phyloP scores from a whole-genome alignment of 2,797 vertebrate species.

The Poeciliopsis presidionis region DNA sequence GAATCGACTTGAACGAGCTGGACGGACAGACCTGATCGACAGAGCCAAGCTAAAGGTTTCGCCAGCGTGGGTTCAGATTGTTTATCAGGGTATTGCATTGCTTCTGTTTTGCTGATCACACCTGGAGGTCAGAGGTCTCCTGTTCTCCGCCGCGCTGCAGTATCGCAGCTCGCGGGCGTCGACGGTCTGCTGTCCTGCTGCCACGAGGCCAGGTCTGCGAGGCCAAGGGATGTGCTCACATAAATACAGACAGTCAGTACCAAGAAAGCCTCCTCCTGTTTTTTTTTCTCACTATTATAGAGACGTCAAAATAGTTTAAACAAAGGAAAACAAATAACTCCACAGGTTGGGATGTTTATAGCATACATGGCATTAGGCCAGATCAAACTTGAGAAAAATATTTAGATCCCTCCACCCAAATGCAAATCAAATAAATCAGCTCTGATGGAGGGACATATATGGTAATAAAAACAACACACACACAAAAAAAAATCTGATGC shows the following conservation, averaged over 20 bases:
- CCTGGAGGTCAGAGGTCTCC: conserved; percentile 24
- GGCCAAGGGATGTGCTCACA: conserved; percentile 75
- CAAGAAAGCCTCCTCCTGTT: conserved; percentile 66
- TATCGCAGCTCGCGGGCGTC: conserved; percentile 40
- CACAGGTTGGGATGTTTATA: conserved; percentile 83
- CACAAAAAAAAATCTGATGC: conserved; percentile 3
- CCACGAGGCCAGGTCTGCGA: conserved; percentile 51
- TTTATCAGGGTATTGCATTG: conserved; percentile 7
- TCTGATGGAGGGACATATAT: conserved; percentile 3
- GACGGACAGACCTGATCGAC: not conserved
- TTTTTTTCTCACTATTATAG: conserved; percentile 80
- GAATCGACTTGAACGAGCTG: not conserved
- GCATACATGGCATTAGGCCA: conserved; percentile 76
- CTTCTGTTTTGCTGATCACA: conserved; percentile 17
- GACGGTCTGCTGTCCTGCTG: conserved; percentile 44
- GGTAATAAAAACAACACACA: not conserved
- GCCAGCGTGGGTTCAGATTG: not conserved
- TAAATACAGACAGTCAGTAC: conserved; percentile 78
- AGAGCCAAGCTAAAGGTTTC: not conserved
- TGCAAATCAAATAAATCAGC: conserved; percentile 29
- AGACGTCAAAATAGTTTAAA: conserved; percentile 84
- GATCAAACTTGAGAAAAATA: conserved; percentile 62
- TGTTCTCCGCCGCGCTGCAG: conserved; percentile 7
- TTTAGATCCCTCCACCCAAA: conserved; percentile 60
- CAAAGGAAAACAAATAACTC: conserved; percentile 83